phyloP scores from a whole-genome alignment of 2,888 invertebrate species.

The Lochmaea capreae region DNA sequence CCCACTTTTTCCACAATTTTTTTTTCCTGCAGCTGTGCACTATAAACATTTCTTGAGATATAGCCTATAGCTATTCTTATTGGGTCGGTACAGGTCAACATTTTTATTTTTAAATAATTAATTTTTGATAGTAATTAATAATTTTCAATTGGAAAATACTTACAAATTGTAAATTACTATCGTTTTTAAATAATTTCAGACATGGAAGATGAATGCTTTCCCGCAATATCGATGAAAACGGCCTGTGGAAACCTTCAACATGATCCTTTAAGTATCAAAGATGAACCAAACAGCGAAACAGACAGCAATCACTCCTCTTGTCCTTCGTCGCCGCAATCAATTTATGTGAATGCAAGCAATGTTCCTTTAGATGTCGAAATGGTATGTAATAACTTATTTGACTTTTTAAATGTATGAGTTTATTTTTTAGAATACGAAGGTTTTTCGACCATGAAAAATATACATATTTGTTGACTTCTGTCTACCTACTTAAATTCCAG shows the following conservation, averaged over 20 bases:
- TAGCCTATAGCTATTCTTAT: no score
- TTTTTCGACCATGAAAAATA: no score
- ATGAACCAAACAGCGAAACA: constrained; percentile 80
- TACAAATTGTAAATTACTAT: not conserved
- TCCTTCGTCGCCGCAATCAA: constrained; percentile 72
- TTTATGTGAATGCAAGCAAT: constrained; percentile 55
- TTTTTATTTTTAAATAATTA: no score
- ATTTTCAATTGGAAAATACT: no score
- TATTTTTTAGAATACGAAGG: not conserved
- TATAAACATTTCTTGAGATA: no score
- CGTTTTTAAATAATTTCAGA: constrained; percentile 68
- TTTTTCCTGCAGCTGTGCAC: no score
- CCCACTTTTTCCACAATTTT: no score
- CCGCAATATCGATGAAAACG: constrained; percentile 79
- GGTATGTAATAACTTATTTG: constrained; percentile 45
- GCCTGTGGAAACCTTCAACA: constrained; percentile 66
- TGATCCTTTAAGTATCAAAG: constrained; percentile 71
- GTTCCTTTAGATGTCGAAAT: constrained; percentile 57
- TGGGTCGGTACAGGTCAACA: no score
- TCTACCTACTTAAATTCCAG: no score
- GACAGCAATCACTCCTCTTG: constrained; percentile 80
- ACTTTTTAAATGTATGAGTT: not conserved
- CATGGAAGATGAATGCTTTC: constrained; percentile 92
- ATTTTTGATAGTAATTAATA: no score
- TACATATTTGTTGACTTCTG: no score